phyloP scores from a whole-genome alignment of 2,113 vertebrate species.

The Malurus alboscapulatus region DNA sequence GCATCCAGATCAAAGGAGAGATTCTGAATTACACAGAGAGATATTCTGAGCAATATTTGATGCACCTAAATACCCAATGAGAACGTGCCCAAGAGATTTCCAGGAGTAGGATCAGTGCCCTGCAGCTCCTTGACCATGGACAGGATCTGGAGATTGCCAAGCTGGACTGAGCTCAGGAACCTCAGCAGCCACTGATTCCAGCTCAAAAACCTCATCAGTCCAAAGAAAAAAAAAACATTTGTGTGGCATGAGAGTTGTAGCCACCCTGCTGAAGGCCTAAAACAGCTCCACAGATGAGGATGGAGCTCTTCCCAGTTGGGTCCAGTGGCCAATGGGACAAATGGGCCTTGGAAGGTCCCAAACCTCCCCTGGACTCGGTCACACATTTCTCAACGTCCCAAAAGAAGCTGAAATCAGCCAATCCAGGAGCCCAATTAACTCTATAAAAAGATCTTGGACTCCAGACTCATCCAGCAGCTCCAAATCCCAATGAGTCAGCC shows the following conservation, averaged over 20 bases:
- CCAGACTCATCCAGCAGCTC: background rate
- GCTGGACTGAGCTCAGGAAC: background rate
- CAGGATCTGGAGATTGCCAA: constrained; percentile 16
- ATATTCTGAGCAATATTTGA: constrained; percentile 46
- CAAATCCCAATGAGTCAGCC: background rate
- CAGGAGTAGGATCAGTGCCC: constrained; percentile 52
- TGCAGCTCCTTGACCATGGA: constrained; percentile 48
- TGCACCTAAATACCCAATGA: constrained; percentile 53
- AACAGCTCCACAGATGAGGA: background rate
- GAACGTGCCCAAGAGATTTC: constrained; percentile 51
- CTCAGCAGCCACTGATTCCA: background rate
- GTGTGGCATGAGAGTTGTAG: background rate
- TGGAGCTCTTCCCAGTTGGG: background rate
- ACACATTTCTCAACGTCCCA: fast-evolving
- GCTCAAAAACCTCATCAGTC: background rate
- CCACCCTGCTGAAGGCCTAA: background rate
- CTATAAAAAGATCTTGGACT: background rate
- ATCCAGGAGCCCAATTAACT: background rate
- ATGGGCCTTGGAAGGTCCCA: background rate
- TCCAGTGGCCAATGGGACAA: background rate
- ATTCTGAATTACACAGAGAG: constrained; percentile 40
- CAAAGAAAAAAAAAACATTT: background rate
- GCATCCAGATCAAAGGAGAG: constrained; percentile 49
- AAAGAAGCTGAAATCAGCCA: background rate
- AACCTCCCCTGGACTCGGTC: background rate